These are phyloP conservation scores for Drosophila ercepeae DNA, from an alignment of 1,140 invertebrate genomes.

Conservation along the genomic window DNA sequence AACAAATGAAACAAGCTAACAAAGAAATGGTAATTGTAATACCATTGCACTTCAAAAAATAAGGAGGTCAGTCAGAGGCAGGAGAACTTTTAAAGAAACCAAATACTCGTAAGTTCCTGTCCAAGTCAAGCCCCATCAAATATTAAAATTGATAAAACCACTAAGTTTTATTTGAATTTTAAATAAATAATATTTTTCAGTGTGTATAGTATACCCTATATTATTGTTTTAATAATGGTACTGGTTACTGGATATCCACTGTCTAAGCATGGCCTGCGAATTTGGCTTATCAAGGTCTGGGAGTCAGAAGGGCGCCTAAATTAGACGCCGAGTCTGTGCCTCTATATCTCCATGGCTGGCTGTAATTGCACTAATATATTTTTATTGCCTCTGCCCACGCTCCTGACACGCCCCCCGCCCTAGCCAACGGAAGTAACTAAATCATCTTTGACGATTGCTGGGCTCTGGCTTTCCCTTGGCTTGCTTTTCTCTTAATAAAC, in stretches of 20 bases:
- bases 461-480: constrained; percentile 11
- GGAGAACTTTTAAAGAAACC: too few species aligned
- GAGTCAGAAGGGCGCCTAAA: constrained; percentile 56
- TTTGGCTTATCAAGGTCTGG: constrained; percentile 21
- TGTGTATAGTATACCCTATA: background rate
- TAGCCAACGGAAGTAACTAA: constrained; percentile 71
- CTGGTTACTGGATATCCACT: background rate
- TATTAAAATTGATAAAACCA: too few species aligned
- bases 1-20: constrained; percentile 66
- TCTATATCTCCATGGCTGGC: constrained; percentile 40
- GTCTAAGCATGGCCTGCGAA: background rate
- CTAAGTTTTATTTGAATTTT: too few species aligned
- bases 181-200: background rate
- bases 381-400: constrained; percentile 63
- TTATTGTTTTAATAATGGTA: constrained; percentile 16
- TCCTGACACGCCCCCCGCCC: constrained; percentile 18
- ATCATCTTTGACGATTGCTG: constrained; percentile 80
- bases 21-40: constrained; percentile 14
- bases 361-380: constrained; percentile 83
- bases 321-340: constrained; percentile 48
- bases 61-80: too few species aligned
- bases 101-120: too few species aligned
- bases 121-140: too few species aligned
- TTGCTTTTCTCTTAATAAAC: constrained; percentile 72
- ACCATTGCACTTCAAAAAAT: background rate